Evolutionary conservation across 1,140 invertebrate genomes (phyloP).

Genomic region (Plectrocnemia conspersa): DNA sequence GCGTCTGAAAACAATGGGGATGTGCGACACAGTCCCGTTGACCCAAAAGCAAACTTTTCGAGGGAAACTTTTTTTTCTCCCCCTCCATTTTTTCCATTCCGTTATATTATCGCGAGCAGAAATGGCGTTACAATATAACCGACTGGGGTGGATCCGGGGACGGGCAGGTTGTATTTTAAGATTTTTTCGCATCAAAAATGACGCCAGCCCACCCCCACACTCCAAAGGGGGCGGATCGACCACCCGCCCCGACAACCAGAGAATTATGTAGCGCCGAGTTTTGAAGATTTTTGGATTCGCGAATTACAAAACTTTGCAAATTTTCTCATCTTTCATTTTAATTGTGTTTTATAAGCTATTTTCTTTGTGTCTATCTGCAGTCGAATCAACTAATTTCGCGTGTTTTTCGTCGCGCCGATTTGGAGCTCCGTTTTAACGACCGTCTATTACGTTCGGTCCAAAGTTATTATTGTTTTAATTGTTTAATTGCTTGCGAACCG

Average conservation of each 20-base stretch:
- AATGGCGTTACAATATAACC: conserved; percentile 11
- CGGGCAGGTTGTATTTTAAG: conserved; percentile 19
- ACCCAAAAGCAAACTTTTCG: conserved; percentile 21
- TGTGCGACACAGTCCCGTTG: conserved; percentile 13
- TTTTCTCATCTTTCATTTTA: conserved; percentile 37
- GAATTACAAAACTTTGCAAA: conserved; percentile 35
- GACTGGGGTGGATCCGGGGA: not conserved
- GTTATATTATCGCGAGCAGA: conserved; percentile 8
- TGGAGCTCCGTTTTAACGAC: no score
- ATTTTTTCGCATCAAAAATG: conserved; percentile 30
- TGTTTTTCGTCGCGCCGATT: no score
- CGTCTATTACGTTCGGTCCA: no score
- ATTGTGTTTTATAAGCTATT: conserved; percentile 34
- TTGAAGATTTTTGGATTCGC: conserved; percentile 32
- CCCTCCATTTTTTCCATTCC: conserved; percentile 3
- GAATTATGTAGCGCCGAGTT: conserved; percentile 30
- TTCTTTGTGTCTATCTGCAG: conserved; percentile 17
- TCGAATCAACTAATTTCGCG: conserved; percentile 22
- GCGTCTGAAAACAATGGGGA: conserved; percentile 23
- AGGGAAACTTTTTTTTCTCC: conserved; percentile 9
- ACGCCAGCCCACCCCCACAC: conserved; percentile 14
- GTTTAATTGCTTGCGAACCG: no score
- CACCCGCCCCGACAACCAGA: conserved; percentile 7
- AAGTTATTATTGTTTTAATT: no score
- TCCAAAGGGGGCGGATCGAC: not conserved